These are phyloP conservation scores for Macrobrachium nipponense DNA, from an alignment of 1,140 invertebrate species.

Conservation along the genomic window DNA sequence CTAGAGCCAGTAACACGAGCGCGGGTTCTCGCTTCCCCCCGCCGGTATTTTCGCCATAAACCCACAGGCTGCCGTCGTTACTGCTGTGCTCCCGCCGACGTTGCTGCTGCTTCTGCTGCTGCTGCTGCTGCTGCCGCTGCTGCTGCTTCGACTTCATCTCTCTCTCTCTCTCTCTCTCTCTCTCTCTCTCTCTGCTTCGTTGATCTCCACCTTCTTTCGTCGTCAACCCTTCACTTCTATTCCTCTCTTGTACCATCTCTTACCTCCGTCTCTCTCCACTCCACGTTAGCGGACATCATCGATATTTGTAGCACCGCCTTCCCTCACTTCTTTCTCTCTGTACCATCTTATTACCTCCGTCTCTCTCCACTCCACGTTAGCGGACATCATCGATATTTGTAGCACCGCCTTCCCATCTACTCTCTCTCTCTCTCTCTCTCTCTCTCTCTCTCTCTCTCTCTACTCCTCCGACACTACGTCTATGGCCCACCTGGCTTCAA, in stretches of 20 bases:
- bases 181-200: constrained; percentile 1
- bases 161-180: constrained; percentile 24
- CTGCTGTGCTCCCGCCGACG: background rate
- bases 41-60: too few species aligned
- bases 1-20: too few species aligned
- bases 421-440: background rate
- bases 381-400: background rate
- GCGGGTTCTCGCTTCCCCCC: too few species aligned
- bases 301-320: background rate
- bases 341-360: too few species aligned
- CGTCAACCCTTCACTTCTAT: too few species aligned
- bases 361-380: background rate
- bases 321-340: background rate
- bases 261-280: too few species aligned
- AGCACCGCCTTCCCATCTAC: background rate
- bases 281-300: background rate
- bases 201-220: background rate
- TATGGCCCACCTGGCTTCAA: background rate
- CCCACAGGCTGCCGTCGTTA: too few species aligned
- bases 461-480: background rate
- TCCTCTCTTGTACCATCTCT: background rate
- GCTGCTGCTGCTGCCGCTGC: background rate
- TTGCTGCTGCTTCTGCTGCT: constrained; percentile 12
- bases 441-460: constrained; percentile 26
- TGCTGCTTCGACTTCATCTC: background rate